Evolutionary conservation across 2,113 vertebrate genomes (phyloP).

Genomic region (Turdus rufiventris): DNA sequence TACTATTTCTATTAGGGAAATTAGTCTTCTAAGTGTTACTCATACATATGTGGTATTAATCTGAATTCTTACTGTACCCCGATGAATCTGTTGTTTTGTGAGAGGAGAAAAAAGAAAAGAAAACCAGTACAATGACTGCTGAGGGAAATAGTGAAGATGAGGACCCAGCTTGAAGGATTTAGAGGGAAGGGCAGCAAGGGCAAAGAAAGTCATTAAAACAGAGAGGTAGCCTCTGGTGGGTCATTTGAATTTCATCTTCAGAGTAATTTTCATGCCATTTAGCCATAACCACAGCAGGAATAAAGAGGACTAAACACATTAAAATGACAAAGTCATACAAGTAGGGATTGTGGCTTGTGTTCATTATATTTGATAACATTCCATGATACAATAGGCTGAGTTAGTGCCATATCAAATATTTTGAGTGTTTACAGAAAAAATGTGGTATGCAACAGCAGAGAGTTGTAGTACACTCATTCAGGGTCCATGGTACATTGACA

Average conservation of each 20-base stretch:
- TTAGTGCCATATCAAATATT: not conserved
- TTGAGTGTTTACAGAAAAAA: not conserved
- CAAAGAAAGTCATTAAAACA: constrained; percentile 42
- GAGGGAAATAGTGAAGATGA: not conserved
- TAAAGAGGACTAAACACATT: constrained; percentile 44
- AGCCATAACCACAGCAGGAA: constrained; percentile 42
- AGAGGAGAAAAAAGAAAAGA: not conserved
- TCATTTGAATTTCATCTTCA: constrained; percentile 64
- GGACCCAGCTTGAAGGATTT: not conserved
- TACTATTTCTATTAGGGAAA: not conserved
- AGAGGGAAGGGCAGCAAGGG: constrained; percentile 12
- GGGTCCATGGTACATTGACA: not conserved
- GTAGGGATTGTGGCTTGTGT: not conserved
- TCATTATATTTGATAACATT: constrained; percentile 14
- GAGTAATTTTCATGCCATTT: constrained; percentile 63
- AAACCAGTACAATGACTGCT: not conserved
- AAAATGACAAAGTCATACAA: constrained; percentile 15
- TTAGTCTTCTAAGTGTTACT: not conserved
- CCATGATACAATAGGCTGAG: not conserved
- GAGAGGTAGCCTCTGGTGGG: constrained; percentile 31
- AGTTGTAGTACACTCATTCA: not conserved
- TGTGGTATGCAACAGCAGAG: not conserved
- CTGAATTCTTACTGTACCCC: not conserved
- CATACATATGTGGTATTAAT: not conserved
- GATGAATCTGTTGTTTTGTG: not conserved